Evolutionary conservation across 2,888 invertebrate genomes (phyloP), one percentile per base, ranked within the genome.

Genomic region (Lasioglossum pauxillum): DNA sequence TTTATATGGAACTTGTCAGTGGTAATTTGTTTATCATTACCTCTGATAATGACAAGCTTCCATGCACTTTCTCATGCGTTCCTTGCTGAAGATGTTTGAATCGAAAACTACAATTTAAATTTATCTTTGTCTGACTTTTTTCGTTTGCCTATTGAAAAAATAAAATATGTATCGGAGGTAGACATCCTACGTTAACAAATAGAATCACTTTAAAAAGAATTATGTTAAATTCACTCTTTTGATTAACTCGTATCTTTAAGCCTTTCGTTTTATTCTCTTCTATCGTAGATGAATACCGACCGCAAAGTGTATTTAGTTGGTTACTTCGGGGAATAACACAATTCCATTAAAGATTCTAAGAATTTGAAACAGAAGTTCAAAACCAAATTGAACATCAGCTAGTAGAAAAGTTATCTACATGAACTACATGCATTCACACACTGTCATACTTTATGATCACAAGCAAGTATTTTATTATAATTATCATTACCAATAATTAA

Each of bases 381-480:
- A 90, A 87, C 89, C 81, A 73, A 81, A 88, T 57, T 81, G 75
- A 86, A 88, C 85, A 84, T 88, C 86, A 90, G 83, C 78, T 89
- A 90, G 88, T 88, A 91, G 87, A 87, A 90, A 82, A 85, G 89
- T 89, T 89, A 83, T 87, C 88, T 91, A 92, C 86, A 87, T 72
- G 83, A 84, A 85, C 87, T 89, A 89, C 84, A 88, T 76, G 78
- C 92, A 92, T 91, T 88, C 92, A 90, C 76, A 88, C 91, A 88
- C 91, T 84, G 83, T 90, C 91, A 88, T 90, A 89, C 90, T 87
- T 89, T 87, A 86, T 84, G 88, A 92, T 92, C 92, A 91, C 91
- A 93, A 92, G 91, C 93, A 90, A 90, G 89, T 89, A 89, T 88
- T 90, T 86, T 91, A 91, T 91, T 89, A 91, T 83, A 90, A 91